Conservation (phyloP, 1,140 invertebrate species). For the Stegodyphus dumicola region DNA sequence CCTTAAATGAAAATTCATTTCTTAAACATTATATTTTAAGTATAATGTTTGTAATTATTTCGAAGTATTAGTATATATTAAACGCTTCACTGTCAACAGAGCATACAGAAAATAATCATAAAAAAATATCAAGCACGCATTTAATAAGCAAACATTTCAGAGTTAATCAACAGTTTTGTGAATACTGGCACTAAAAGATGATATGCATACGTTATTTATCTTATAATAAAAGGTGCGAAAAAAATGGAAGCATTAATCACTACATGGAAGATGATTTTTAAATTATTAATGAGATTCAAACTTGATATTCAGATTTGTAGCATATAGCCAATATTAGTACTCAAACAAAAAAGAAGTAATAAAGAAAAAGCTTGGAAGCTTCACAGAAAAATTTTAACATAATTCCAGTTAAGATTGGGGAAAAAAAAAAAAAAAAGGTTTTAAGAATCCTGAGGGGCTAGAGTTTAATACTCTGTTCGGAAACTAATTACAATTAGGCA, state of each 20-base stretch:
- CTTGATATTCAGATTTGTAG: conserved; percentile 50
- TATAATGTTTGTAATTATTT: background rate
- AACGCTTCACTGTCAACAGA: background rate
- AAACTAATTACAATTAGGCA: conserved; percentile 61
- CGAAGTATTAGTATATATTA: background rate
- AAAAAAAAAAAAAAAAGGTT: conserved; percentile 51
- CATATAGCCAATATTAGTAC: conserved; percentile 58
- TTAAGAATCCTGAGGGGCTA: conserved; percentile 55
- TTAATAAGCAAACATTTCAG: conserved; percentile 57
- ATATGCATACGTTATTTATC: conserved; percentile 61
- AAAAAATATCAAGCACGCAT: conserved; percentile 26
- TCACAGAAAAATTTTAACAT: conserved; percentile 57
- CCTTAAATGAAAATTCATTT: background rate
- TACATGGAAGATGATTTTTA: conserved; percentile 58
- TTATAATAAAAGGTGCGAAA: conserved; percentile 55
- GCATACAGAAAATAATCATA: background rate
- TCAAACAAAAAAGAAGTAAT: conserved; percentile 55
- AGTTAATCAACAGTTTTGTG: conserved; percentile 57
- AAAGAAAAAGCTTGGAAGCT: conserved; percentile 43
- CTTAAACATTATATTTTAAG: background rate
- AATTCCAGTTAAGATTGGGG: conserved; percentile 54
- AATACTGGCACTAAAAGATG: conserved; percentile 33
- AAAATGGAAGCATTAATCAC: conserved; percentile 57
- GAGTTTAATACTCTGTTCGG: conserved; percentile 59
- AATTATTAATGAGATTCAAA: conserved; percentile 58